Conservation (phyloP, 2,113 vertebrate genomes). For the Chaetura pelagica region DNA sequence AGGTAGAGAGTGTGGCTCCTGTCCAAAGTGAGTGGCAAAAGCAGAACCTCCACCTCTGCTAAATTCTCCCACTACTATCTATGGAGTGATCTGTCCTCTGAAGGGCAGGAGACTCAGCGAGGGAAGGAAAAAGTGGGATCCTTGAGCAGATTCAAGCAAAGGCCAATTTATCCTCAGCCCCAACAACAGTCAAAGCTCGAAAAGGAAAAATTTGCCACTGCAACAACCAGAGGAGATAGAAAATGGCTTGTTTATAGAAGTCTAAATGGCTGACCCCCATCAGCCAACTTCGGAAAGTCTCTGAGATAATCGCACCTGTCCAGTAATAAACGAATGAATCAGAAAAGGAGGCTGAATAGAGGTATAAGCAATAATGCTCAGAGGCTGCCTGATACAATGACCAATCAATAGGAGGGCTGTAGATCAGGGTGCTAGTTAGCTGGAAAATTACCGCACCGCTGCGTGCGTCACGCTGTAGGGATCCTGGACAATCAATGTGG, state of each 20-base stretch:
- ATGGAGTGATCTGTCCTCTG: background rate
- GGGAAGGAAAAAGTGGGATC: background rate
- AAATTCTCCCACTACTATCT: background rate
- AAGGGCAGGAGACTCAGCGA: background rate
- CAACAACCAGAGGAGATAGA: slow-evolving; percentile 18
- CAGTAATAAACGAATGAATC: slow-evolving; percentile 75
- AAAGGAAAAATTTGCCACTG: slow-evolving; percentile 10
- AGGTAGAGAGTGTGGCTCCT: background rate
- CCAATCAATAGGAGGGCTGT: slow-evolving; percentile 77
- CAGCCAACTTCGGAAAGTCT: slow-evolving; percentile 50
- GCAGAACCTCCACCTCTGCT: background rate
- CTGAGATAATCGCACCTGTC: slow-evolving; percentile 65
- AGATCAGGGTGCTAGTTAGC: slow-evolving; percentile 79
- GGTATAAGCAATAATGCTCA: slow-evolving; percentile 71
- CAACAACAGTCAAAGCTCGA: background rate
- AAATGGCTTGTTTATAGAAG: slow-evolving; percentile 64
- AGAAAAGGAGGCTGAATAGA: slow-evolving; percentile 69
- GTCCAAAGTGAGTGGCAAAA: background rate
- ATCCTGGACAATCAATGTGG: slow-evolving; percentile 79
- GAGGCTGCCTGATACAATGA: slow-evolving; percentile 73
- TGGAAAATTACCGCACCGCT: slow-evolving; percentile 74
- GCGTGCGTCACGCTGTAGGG: slow-evolving; percentile 75
- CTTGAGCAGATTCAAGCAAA: background rate
- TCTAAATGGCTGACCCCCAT: slow-evolving; percentile 37
- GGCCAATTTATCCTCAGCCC: background rate